Conservation (phyloP, 2,888 invertebrate species). For the Polietes domitor region DNA sequence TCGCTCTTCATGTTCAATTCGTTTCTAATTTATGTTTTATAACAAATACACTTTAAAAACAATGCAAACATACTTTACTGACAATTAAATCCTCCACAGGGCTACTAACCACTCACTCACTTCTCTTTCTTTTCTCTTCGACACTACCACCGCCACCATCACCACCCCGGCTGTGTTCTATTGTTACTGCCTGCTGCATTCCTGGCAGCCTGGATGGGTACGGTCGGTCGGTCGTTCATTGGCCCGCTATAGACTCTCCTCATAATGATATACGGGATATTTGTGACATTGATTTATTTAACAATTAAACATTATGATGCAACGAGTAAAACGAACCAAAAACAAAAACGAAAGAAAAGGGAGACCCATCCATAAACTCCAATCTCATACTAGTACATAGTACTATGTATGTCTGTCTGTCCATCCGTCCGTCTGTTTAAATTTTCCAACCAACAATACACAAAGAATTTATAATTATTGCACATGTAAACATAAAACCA, state of each 20-base stretch:
- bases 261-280: constrained; percentile 61
- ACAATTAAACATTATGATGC: constrained; percentile 64
- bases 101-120: constrained; percentile 28
- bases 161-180: neutral
- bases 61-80: constrained; percentile 58
- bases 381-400: neutral
- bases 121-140: neutral
- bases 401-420: neutral
- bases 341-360: neutral
- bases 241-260: constrained; percentile 9
- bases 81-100: constrained; percentile 63
- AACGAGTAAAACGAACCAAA: constrained; percentile 40
- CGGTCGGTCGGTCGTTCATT: neutral
- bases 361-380: neutral
- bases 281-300: constrained; percentile 69
- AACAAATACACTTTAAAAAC: constrained; percentile 48
- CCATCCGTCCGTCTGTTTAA: constrained; percentile 6
- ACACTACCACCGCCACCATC: neutral
- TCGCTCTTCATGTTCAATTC: constrained; percentile 1
- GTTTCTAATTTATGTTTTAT: constrained; percentile 41
- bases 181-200: constrained; percentile 19
- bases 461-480: constrained; percentile 68
- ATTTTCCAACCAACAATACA: constrained; percentile 22
- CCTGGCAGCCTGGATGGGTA: neutral
- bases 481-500: constrained; percentile 69